A percentile compares a stretch with the other conserved stretches of the same genome.
phyloP scores from a whole-genome alignment of 1,140 invertebrate genomes.

The Euglossa dilemma region DNA sequence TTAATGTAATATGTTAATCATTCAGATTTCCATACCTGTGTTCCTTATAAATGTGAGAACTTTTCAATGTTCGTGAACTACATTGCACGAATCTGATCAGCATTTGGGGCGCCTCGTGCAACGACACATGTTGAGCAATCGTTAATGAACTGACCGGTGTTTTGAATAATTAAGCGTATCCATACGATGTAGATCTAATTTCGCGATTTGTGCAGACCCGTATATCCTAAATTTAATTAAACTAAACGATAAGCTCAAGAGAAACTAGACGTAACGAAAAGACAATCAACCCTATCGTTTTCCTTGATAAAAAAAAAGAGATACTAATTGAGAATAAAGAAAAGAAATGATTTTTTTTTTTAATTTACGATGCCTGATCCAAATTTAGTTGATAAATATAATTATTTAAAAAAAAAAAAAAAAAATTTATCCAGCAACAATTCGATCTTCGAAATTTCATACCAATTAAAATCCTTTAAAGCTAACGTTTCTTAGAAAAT shows the following conservation, averaged over 20 bases:
- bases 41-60: not conserved
- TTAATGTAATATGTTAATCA: too few species aligned
- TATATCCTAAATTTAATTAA: not conserved
- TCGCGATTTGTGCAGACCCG: not conserved
- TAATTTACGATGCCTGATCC: too few species aligned
- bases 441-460: too few species aligned
- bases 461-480: too few species aligned
- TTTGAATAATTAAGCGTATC: conserved; percentile 56
- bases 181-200: not conserved
- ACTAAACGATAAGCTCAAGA: not conserved
- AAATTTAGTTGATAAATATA: too few species aligned
- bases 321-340: too few species aligned
- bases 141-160: conserved; percentile 52
- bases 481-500: too few species aligned
- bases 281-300: not conserved
- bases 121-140: conserved; percentile 57
- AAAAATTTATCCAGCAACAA: too few species aligned
- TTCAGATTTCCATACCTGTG: too few species aligned
- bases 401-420: too few species aligned
- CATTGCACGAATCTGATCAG: conserved; percentile 32
- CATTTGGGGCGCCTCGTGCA: conserved; percentile 23
- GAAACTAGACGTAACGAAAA: not conserved
- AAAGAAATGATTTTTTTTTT: too few species aligned
- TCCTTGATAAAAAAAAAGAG: too few species aligned
- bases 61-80: not conserved